Percentiles rank a stretch among this genome's conserved stretches.
These are phyloP conservation scores for Oryzias dopingdopingensis DNA, from an alignment of 2,797 vertebrate genomes.

Conservation along the genomic window DNA sequence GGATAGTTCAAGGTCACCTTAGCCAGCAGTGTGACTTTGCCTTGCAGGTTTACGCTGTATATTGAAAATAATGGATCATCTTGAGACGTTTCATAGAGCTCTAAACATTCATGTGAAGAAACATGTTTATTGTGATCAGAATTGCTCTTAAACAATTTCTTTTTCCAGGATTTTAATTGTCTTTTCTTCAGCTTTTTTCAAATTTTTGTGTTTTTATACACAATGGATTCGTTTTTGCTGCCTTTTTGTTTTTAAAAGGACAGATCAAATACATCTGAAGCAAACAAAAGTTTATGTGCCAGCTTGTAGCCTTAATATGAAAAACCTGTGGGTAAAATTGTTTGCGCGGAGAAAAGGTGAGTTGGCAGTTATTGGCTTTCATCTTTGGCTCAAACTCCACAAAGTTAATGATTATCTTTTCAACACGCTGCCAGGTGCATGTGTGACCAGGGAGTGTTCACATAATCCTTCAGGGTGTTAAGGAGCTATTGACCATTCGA, in stretches of 20 bases:
- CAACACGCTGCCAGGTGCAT: conserved; percentile 27
- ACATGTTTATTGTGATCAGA: too few relatives aligned
- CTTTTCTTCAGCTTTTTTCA: background rate
- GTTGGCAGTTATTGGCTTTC: conserved; percentile 44
- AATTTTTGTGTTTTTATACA: background rate
- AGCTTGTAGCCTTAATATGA: conserved; percentile 12
- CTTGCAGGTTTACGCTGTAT: too few relatives aligned
- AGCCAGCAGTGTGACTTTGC: too few relatives aligned
- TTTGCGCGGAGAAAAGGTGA: conserved; percentile 42
- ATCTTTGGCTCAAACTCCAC: conserved; percentile 27
- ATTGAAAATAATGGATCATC: too few relatives aligned
- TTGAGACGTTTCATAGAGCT: too few relatives aligned
- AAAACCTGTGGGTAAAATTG: conserved; percentile 56
- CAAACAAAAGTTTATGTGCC: background rate
- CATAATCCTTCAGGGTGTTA: conserved; percentile 47
- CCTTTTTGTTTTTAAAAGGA: conserved; percentile 2
- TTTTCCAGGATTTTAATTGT: background rate
- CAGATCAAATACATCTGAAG: background rate
- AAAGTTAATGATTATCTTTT: conserved; percentile 78
- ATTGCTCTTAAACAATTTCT: background rate
- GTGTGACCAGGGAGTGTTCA: conserved; percentile 42
- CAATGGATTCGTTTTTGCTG: conserved; percentile 1
- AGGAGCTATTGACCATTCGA: conserved; percentile 17
- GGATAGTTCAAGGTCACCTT: too few relatives aligned
- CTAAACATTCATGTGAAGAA: too few relatives aligned